Evolutionary conservation across 2,888 invertebrate genomes (phyloP), one percentile per base, ranked within the genome.

Genomic region (Cacoxenus indagator): DNA sequence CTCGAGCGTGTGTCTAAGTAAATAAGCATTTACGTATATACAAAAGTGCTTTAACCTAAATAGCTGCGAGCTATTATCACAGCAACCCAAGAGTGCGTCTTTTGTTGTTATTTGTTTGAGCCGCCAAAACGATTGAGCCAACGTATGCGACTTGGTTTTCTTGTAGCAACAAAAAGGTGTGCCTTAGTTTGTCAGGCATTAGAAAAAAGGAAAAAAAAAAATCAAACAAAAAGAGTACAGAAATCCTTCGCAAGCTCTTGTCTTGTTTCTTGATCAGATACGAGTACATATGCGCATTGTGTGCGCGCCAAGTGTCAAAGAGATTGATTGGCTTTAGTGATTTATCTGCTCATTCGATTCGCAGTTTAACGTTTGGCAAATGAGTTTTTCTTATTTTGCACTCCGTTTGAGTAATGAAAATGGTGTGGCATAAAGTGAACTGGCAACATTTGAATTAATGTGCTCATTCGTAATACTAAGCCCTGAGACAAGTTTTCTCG

Each of bases 261-360:
- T 31, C 19, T 64, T 59, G 59, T 31, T 14, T 62, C 22, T 54
- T 65, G 19, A 26, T 31, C 22, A 24, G 37, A 11, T 37, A 31
- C 19, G 31, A 43, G 54, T 31, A 65, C 65, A 37, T 54, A 26
- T 29, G 64, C 46, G 26, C 22, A 14, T 11, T 46, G 5, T 45
- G 43, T 43, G 62, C 59, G 64, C 45, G 43, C 24, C 31, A 54
- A 66, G 69, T 71, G 71, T 69, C 71, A 71, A 69, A 67, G 57
- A 71, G 71, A 71, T 71, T 71, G 71, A 69, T 71, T 71, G 71
- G 68, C 69, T 61, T 67, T 48, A 46, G 64, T 65, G 62, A 51
- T 65, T 37, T 46, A 48, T 64, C 48, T 48, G 17, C 17, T 14
- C 14, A 29, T 57, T n/a, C 27, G 24, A n/a, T 51, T 48, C 22